Evolutionary conservation across 2,888 invertebrate genomes (phyloP).

Genomic region (Oxycera nigricornis): DNA sequence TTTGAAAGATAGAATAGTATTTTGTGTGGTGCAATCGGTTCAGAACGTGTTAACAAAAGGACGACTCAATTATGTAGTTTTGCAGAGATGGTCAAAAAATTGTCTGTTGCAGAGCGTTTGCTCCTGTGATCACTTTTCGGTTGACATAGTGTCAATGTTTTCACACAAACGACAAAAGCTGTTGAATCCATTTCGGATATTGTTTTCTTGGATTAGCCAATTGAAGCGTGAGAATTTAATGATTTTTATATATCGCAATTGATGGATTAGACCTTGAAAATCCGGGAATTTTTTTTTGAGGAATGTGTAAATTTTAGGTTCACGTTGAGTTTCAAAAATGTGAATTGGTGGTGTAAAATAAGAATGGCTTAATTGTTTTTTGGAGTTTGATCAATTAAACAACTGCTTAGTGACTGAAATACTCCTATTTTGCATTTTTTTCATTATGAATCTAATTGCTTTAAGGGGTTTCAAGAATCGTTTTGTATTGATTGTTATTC

Average conservation of each 20-base stretch:
- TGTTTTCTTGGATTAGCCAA: not conserved
- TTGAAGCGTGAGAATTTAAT: conserved; percentile 37
- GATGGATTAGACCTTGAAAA: not conserved
- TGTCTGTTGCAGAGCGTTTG: not conserved
- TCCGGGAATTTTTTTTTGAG: too few relatives aligned
- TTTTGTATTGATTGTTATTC: too few relatives aligned
- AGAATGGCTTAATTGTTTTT: too few relatives aligned
- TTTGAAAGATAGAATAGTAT: not conserved
- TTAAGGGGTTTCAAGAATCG: too few relatives aligned
- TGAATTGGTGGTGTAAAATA: too few relatives aligned
- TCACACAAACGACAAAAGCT: not conserved
- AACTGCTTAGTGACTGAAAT: too few relatives aligned
- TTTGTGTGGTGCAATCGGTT: not conserved
- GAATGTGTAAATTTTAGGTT: too few relatives aligned
- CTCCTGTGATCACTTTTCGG: not conserved
- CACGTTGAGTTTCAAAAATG: too few relatives aligned
- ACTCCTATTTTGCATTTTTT: too few relatives aligned
- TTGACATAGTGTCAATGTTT: not conserved
- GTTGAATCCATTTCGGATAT: not conserved
- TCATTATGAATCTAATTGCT: too few relatives aligned
- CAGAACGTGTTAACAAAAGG: not conserved
- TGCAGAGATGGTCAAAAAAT: not conserved
- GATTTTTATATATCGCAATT: not conserved
- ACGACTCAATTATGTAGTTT: not conserved
- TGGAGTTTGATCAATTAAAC: too few relatives aligned